These are phyloP conservation scores for Leptoteleia sp. DNA, from an alignment of 1,140 invertebrate species.

Conservation along the genomic window DNA sequence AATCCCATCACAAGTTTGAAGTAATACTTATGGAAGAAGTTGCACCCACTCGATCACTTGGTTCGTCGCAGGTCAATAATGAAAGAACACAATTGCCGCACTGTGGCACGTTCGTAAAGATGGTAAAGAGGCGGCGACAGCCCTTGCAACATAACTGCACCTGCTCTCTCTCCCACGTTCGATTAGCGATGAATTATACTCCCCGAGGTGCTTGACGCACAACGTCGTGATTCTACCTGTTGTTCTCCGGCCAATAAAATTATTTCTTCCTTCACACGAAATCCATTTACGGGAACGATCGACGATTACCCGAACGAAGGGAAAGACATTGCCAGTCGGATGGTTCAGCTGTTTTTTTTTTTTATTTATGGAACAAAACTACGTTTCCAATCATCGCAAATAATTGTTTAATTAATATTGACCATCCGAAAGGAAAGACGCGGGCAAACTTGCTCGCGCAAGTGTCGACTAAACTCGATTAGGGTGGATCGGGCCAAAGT, in stretches of 20 bases:
- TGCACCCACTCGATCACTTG: constrained; percentile 24
- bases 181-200: constrained; percentile 74
- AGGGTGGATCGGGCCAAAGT: constrained; percentile 19
- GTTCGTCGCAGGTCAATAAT: constrained; percentile 67
- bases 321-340: too few species aligned
- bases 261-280: not conserved
- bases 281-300: constrained; percentile 9
- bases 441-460: constrained; percentile 14
- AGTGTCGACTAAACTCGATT: constrained; percentile 27
- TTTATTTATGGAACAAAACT: too few species aligned
- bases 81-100: constrained; percentile 65
- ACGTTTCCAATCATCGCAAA: too few species aligned
- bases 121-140: constrained; percentile 67
- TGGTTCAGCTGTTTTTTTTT: too few species aligned
- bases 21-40: constrained; percentile 16
- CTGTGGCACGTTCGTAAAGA: constrained; percentile 45
- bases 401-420: too few species aligned
- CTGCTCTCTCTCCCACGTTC: constrained; percentile 72
- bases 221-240: constrained; percentile 70
- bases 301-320: too few species aligned
- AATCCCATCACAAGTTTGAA: constrained; percentile 1
- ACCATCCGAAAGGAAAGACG: constrained; percentile 3
- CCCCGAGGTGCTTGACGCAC: constrained; percentile 51
- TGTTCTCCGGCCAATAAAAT: constrained; percentile 47
- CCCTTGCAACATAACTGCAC: constrained; percentile 63